These are phyloP conservation scores for Psilopsiagon aurifrons DNA, from an alignment of 2,113 vertebrate species.

Conservation along the genomic window DNA sequence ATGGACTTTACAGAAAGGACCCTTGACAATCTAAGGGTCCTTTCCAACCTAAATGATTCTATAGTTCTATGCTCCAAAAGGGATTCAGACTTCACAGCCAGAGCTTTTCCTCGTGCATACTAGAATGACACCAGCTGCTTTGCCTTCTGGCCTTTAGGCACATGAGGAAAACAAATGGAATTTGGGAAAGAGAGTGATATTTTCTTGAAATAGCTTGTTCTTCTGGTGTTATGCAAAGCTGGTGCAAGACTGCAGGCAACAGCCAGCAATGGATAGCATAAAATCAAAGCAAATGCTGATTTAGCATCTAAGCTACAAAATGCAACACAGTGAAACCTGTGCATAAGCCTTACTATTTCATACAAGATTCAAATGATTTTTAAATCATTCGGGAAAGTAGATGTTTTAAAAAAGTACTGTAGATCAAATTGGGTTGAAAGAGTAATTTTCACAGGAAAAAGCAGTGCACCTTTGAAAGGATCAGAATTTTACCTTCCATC, in stretches of 20 bases:
- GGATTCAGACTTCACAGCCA: background rate
- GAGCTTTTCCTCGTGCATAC: background rate
- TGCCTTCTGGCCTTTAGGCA: background rate
- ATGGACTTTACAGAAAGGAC: background rate
- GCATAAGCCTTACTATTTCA: accelerated
- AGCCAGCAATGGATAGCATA: background rate
- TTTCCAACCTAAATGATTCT: background rate
- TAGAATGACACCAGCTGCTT: background rate
- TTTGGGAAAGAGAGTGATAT: background rate
- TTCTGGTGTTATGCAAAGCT: background rate
- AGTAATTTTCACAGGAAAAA: background rate
- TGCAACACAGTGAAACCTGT: background rate
- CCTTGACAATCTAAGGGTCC: background rate
- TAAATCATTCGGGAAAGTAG: background rate
- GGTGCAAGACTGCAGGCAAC: background rate
- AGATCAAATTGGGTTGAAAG: background rate
- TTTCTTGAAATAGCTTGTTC: background rate
- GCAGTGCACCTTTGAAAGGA: background rate
- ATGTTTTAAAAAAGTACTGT: background rate
- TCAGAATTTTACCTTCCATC: background rate
- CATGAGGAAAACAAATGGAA: background rate
- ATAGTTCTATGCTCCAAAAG: background rate
- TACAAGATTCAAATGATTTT: background rate
- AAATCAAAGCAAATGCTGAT: background rate
- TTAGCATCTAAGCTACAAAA: background rate